Evolutionary conservation across 2,113 vertebrate species (phyloP).

Genomic region (Telmatochromis sp.): DNA sequence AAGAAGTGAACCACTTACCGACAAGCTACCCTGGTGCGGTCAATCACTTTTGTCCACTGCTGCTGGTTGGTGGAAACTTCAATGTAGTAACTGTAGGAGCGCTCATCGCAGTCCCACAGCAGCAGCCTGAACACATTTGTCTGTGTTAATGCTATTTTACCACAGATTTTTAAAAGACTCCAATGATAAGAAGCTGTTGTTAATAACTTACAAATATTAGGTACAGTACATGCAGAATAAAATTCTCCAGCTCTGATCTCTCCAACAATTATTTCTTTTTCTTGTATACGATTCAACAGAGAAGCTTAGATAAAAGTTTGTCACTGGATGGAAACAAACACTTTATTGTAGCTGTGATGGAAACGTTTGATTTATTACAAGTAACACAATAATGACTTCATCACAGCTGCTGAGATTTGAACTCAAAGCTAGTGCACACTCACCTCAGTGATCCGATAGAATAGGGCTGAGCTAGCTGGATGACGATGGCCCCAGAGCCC

Average conservation of each 20-base stretch:
- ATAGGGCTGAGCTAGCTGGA: slow-evolving; percentile 94
- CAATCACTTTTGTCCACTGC: slow-evolving; percentile 89
- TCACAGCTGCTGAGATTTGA: neutral
- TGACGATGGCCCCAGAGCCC: slow-evolving; percentile 92
- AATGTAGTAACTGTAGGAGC: slow-evolving; percentile 94
- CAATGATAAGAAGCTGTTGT: neutral
- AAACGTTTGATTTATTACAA: neutral
- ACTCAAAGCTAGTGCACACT: neutral
- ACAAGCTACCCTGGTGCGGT: slow-evolving; percentile 87
- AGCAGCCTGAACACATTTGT: slow-evolving; percentile 73
- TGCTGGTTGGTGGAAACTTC: slow-evolving; percentile 95
- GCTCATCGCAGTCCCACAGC: slow-evolving; percentile 97
- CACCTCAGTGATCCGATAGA: slow-evolving; percentile 86
- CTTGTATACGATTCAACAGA: neutral
- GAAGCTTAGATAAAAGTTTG: neutral
- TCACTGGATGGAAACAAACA: neutral
- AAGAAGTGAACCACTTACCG: slow-evolving; percentile 72
- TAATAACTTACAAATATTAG: neutral
- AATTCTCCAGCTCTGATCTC: neutral
- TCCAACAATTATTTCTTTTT: neutral
- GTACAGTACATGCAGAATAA: neutral
- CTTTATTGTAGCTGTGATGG: neutral
- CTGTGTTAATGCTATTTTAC: neutral
- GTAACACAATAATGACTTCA: neutral
- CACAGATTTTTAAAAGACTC: neutral